Evolutionary conservation across 1,140 invertebrate genomes (phyloP).

Genomic region (Hestina assimilis): DNA sequence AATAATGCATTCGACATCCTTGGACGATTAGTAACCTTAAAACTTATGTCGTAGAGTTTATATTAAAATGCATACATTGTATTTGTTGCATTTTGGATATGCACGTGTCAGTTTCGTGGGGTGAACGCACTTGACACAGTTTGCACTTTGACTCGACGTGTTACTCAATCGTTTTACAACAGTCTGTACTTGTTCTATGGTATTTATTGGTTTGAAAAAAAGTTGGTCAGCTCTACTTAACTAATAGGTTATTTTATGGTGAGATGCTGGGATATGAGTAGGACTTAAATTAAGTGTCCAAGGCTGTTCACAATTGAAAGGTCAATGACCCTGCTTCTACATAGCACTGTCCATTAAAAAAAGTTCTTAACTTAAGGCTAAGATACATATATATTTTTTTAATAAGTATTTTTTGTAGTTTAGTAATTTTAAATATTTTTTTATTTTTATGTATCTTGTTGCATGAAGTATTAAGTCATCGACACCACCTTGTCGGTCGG

Average conservation of each 20-base stretch:
- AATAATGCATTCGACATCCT: too few species aligned
- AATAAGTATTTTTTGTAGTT: too few species aligned
- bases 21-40: not conserved
- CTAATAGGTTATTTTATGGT: too few species aligned
- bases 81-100: conserved; percentile 27
- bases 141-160: conserved; percentile 42
- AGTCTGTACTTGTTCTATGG: conserved; percentile 18
- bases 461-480: conserved; percentile 23
- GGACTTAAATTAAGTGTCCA: not conserved
- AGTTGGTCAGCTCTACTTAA: not conserved
- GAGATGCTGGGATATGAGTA: too few species aligned
- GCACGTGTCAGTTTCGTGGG: conserved; percentile 48
- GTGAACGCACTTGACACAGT: conserved; percentile 53
- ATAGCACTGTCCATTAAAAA: too few species aligned
- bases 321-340: not conserved
- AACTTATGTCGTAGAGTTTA: conserved; percentile 5
- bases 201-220: not conserved
- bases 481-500: conserved; percentile 19
- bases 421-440: not conserved
- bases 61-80: conserved; percentile 17
- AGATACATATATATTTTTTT: too few species aligned
- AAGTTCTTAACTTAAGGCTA: too few species aligned
- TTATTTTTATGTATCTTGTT: not conserved
- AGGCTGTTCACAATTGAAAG: not conserved
- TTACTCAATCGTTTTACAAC: conserved; percentile 35